Conservation (phyloP, 2,888 invertebrate species). For the Lasioglossum pauxillum region DNA sequence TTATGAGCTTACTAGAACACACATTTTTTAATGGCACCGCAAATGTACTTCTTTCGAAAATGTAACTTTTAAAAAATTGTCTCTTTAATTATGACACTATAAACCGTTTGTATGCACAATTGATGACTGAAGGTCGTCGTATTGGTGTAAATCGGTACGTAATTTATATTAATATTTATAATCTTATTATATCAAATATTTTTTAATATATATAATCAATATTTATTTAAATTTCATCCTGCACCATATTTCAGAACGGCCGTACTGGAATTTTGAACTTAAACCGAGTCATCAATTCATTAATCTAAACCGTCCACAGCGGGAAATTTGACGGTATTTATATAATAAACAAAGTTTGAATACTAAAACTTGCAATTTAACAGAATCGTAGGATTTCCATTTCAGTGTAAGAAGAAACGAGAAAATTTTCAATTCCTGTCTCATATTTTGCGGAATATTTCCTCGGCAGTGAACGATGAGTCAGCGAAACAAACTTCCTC, state of each 20-base stretch:
- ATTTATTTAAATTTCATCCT: too few species aligned
- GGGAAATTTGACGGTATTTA: background rate
- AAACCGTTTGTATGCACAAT: too few species aligned
- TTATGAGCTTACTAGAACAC: background rate
- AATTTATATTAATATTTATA: too few species aligned
- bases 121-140: too few species aligned
- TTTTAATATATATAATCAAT: too few species aligned
- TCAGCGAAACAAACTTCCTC: conserved; percentile 24
- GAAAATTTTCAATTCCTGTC: background rate
- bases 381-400: background rate
- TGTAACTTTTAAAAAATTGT: too few species aligned
- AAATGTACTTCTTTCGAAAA: too few species aligned
- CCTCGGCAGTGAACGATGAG: background rate
- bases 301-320: background rate
- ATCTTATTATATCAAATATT: too few species aligned
- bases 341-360: background rate
- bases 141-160: too few species aligned
- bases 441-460: background rate
- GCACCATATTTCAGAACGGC: too few species aligned
- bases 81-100: too few species aligned
- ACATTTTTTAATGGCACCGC: too few species aligned
- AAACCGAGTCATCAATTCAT: background rate
- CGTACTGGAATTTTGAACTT: background rate
- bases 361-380: background rate
- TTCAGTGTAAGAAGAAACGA: background rate